A percentile compares a stretch with the other conserved stretches of the same genome.
Evolutionary conservation across 2,113 vertebrate species (phyloP).

Genomic region (Lipotes vexillifer): DNA sequence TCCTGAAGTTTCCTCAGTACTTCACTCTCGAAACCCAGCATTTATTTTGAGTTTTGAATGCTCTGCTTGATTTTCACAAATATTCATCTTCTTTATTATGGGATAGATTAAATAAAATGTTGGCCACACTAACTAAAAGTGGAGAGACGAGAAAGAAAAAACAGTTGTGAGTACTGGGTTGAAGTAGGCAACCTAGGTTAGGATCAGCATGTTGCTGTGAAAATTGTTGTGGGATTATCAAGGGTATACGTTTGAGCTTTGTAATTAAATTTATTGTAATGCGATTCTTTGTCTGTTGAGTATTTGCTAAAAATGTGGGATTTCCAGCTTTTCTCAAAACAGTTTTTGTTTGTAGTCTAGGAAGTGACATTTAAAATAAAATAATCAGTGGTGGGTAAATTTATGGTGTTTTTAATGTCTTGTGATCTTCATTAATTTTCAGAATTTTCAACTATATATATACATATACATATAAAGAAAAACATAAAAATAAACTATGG

Average conservation of each 20-base stretch:
- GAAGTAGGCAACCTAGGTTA: not conserved
- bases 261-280: slow-evolving; percentile 10
- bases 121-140: not conserved
- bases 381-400: not conserved
- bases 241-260: not conserved
- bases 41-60: not conserved
- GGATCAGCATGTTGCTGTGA: not conserved
- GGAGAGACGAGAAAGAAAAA: not conserved
- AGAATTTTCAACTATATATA: not conserved
- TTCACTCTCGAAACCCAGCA: not conserved
- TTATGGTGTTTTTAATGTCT: not conserved
- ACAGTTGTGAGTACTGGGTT: not conserved
- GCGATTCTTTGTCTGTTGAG: not conserved
- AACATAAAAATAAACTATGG: not conserved
- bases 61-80: not conserved
- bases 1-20: not conserved
- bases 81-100: not conserved
- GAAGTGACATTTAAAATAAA: not conserved
- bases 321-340: not conserved
- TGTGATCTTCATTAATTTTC: not conserved
- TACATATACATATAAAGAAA: not conserved
- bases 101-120: not conserved
- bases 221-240: not conserved
- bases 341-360: not conserved
- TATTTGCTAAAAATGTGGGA: not conserved